Evolutionary conservation across 2,888 invertebrate genomes (phyloP), one percentile per base, ranked within the genome.

Genomic region (Carpatolechia fugitivella): DNA sequence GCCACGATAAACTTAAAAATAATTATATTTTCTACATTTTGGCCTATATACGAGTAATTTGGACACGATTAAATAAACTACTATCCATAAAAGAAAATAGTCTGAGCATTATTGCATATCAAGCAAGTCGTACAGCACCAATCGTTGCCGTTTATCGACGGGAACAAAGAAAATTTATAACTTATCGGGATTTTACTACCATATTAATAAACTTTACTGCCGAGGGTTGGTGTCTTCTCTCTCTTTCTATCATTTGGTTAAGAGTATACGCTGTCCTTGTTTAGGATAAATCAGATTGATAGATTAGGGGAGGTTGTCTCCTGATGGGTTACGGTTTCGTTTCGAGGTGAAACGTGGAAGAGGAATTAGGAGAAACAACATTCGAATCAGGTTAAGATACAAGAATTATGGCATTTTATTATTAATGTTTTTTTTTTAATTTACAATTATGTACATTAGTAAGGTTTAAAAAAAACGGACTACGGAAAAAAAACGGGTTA

Each of bases 131-230:
- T 50, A 41, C n/a, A 24, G 29, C 10, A 33, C 6, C 44, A 7
- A 29, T 29, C 44, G 29, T 44, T 13, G n/a, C 13, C 44, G 13
- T 44, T 44, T 29, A 44, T 41, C 40, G 16, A 29, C 44, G 7
- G 7, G 13, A 6, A 24, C 38, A 52, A 52, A 29, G 41, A 16
- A 20, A 52, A 41, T 52, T 52, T 52, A 52, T 41, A 52, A 41
- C 18, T 52, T 52, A 52, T 52, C 52, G 41, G 18, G 36, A 14
- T 41, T 52, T 52, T 52, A 52, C 52, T 40, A 18, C 18, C 41
- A 31, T 52, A 52, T 41, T 52, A 52, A 41, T 52, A 52, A 52
- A 41, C 29, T 52, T 52, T 52, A 52, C 31, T 52, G 18, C 41
- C 41, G 38, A 41, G 38, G 52, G 52, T 52, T 13, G n/a, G 5